phyloP scores from a whole-genome alignment of 2,113 vertebrate species.

The Sceloporus undulatus region DNA sequence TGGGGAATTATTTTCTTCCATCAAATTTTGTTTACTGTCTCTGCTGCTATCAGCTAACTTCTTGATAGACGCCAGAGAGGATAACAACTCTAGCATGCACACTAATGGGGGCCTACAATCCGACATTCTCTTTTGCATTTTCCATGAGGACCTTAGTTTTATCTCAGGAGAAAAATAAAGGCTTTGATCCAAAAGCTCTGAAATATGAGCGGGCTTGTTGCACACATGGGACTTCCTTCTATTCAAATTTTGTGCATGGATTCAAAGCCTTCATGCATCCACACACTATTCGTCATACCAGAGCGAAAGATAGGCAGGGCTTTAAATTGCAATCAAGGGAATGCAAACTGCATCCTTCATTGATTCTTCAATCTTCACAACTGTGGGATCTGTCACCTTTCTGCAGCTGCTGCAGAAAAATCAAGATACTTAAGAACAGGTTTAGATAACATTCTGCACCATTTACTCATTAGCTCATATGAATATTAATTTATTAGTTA shows the following conservation, averaged over 20 bases:
- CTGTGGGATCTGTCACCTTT: no score
- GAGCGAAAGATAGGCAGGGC: no score
- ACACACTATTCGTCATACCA: no score
- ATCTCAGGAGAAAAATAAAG: conserved; percentile 30
- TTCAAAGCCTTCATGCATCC: no score
- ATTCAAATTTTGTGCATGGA: not conserved
- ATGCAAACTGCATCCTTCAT: not conserved
- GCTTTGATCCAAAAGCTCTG: conserved; percentile 37
- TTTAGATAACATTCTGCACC: no score
- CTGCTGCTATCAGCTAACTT: conserved; percentile 50
- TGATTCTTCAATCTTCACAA: no score
- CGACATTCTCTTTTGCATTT: conserved; percentile 37
- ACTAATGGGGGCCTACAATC: conserved; percentile 56
- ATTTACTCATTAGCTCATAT: no score
- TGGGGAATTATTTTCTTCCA: conserved; percentile 58
- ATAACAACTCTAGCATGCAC: conserved; percentile 42
- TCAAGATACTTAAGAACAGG: no score
- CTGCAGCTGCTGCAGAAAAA: no score
- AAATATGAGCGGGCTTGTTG: not conserved
- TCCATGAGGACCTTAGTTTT: conserved; percentile 48
- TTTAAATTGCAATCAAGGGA: not conserved
- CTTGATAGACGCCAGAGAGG: conserved; percentile 60
- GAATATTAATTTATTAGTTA: no score
- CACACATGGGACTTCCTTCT: not conserved
- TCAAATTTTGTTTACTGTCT: conserved; percentile 59